These are phyloP conservation scores for Craseonycteris thonglongyai DNA, from an alignment of 2,113 vertebrate species.

Conservation along the genomic window DNA sequence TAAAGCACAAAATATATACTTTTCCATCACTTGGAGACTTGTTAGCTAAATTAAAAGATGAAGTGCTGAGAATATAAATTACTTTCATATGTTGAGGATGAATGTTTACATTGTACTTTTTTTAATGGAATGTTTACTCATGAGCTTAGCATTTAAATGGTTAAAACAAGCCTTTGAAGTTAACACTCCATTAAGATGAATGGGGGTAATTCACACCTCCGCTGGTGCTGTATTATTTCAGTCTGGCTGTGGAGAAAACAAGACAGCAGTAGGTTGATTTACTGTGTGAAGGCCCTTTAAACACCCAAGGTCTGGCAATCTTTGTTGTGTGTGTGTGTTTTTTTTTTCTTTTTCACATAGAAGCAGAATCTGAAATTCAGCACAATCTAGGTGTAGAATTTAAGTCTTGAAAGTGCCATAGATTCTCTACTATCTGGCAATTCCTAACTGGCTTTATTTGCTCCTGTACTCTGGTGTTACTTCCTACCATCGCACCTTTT, in stretches of 20 bases:
- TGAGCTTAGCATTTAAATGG: slow-evolving; percentile 64
- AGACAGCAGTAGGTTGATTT: slow-evolving; percentile 48
- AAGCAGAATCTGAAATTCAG: slow-evolving; percentile 11
- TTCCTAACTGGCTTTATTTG: background rate
- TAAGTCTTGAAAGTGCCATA: background rate
- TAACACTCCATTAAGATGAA: slow-evolving; percentile 72
- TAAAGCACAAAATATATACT: slow-evolving; percentile 56
- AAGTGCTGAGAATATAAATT: slow-evolving; percentile 64
- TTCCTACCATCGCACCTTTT: background rate
- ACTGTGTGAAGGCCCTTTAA: slow-evolving; percentile 51
- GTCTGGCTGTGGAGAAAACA: slow-evolving; percentile 64
- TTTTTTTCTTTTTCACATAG: background rate
- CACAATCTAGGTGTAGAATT: background rate
- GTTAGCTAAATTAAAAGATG: slow-evolving; percentile 61
- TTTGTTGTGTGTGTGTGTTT: background rate
- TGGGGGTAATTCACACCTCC: slow-evolving; percentile 78
- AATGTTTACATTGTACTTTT: slow-evolving; percentile 62
- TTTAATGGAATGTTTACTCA: slow-evolving; percentile 55
- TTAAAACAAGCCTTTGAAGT: slow-evolving; percentile 71
- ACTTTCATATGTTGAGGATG: slow-evolving; percentile 46
- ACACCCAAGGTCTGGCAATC: slow-evolving; percentile 54
- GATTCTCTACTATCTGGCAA: background rate
- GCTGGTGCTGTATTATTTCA: slow-evolving; percentile 63
- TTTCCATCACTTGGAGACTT: slow-evolving; percentile 60
- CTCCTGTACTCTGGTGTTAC: background rate